Evolutionary conservation across 2,888 invertebrate genomes (phyloP), one percentile per base, ranked within the genome.

Genomic region (Cepaea hortensis): DNA sequence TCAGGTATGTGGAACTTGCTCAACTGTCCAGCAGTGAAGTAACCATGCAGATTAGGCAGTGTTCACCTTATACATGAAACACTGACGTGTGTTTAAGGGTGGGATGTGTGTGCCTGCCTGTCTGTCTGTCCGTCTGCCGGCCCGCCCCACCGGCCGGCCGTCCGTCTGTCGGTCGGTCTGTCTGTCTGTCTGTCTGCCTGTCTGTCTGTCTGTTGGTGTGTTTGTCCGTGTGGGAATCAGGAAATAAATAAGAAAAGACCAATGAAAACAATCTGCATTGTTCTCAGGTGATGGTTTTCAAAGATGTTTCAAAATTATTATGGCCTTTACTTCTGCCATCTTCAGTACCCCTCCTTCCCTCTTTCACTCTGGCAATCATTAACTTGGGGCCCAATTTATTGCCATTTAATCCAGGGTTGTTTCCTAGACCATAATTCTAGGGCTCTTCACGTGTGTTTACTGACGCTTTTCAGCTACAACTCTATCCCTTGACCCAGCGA

Each of bases 401-500:
- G 13, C n/a, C 72, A 72, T 81, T 72, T 72, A 81, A 81, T 81
- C 48, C 23, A 50, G 1, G 81, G 11, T 18, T 72, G 48, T n/a
- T 70, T 72, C 48, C n/a, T 46, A 2, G 72, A 35, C 81, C 23
- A 55, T 84, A 77, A 77, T 84, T 84, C 84, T 84, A 84, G 77
- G 50, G 84, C 84, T 55, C 79, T 79, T 50, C 76, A 77, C 50
- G 3, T 15, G 7, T 84, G 84, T 84, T 84, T 84, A 50, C 84
- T 46, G 7, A 62, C 77, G 46, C 70, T 77, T 77, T 68, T 48
- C 76, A 15, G n/a, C 62, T n/a, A 77, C 77, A 79, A 23, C 77
- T n/a, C 76, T 50, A 50, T 68, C 68, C 68, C 55, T 75, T 65
- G 15, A 65, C 68, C 77, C 20, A 55, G 68, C 23, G 68, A 50